Base-by-base conservation (phyloP, 2,797 vertebrate species). In the Crotalus adamanteus region DNA sequence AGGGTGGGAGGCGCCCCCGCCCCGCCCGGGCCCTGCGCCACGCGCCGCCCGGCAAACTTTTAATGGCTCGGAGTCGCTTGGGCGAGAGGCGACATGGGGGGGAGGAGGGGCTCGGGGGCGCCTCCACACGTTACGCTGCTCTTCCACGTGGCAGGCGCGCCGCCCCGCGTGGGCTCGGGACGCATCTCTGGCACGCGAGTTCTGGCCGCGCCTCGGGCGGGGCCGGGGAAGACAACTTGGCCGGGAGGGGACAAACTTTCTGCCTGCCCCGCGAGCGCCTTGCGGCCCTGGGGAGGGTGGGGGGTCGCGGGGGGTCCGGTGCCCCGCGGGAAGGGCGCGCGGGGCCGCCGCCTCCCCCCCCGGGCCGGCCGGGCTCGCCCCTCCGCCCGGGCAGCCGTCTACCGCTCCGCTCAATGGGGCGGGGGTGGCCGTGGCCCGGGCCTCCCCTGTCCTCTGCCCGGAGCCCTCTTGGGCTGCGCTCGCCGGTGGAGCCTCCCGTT, bases 1-100 rank as follows among this genome's bases (percentile, higher is more conserved):
- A 93, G 94, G 92, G 94, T 65, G 42, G 93, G 94, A 92, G 93
- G 93, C 69, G 95, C 95, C 94, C 94, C 95, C 14, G 47, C 47
- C 26, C 9, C 22, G 2, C 25, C 51, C 13, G 13, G 11, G 11
- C 51, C 13, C 11, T 26, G 4, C 14, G 12, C 25, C 56, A 53
- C 88, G 37, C 37, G 37, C 16, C 53, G 9, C 63, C 91, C 26
- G 13, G 91, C 28, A 85, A 92, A 92, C 91, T 92, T 92, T 92
- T 85, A 31, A 60, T 25, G 55, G 59, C 11, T 57, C 1, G 8
- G 78, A 9, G 78, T 3, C 16, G 65, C 26, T 20, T 8, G 4
- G 9, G 0, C 9, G 2, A 5, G 25, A 16, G 42, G 59, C 53
- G 47, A 37, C 26, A 0, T 5, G 8, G 7, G 7, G 14, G 26